A percentile compares a stretch with the other conserved stretches of the same genome.
phyloP scores from a whole-genome alignment of 2,888 invertebrate genomes.

The Leptinotarsa juncta region DNA sequence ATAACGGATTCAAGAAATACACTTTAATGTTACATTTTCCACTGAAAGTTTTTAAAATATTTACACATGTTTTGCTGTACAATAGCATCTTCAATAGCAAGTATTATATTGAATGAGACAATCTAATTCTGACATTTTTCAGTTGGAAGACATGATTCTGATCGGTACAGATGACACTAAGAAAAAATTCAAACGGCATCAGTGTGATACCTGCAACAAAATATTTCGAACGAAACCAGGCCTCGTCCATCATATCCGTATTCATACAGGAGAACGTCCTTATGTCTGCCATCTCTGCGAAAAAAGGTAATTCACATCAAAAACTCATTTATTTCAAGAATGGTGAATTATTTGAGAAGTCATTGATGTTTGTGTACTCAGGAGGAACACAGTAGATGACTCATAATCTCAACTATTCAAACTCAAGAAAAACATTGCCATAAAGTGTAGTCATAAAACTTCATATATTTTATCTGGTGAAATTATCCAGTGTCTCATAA shows the following conservation, averaged over 20 bases:
- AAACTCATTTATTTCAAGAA: neutral
- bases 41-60: no score
- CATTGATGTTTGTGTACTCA: neutral
- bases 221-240: constrained; percentile 63
- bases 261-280: constrained; percentile 65
- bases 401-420: no score
- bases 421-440: no score
- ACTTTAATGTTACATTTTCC: no score
- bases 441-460: no score
- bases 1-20: no score
- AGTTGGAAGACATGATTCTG: constrained; percentile 52
- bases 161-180: constrained; percentile 42
- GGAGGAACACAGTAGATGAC: neutral
- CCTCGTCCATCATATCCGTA: constrained; percentile 64
- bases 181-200: constrained; percentile 59
- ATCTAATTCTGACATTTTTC: constrained; percentile 18
- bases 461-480: no score
- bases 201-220: constrained; percentile 65
- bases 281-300: constrained; percentile 65
- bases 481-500: no score
- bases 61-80: no score
- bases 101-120: neutral
- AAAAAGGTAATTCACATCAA: constrained; percentile 47
- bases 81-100: no score
- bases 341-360: neutral